phyloP scores from a whole-genome alignment of 2,797 vertebrate genomes.

The Pseudochirops cupreus region DNA sequence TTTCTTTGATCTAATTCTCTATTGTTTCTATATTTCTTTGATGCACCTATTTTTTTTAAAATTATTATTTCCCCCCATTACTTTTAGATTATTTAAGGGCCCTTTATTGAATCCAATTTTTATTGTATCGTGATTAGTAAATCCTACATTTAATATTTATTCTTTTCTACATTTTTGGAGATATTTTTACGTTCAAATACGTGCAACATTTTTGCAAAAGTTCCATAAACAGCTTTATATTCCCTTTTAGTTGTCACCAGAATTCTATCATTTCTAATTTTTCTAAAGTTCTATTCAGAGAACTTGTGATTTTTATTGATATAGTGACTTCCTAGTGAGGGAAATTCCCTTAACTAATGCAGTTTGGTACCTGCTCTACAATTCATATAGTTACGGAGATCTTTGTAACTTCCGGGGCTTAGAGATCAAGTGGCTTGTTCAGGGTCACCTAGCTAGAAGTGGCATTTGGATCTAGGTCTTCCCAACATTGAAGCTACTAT shows the following conservation, averaged over 20 bases:
- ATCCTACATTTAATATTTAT: neutral
- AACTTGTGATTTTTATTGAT: neutral
- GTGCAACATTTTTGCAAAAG: neutral
- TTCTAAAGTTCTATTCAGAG: neutral
- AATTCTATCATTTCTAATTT: neutral
- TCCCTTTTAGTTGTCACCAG: neutral
- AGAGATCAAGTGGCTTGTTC: neutral
- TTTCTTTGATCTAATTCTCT: neutral
- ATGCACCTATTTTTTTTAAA: neutral
- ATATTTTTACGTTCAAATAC: neutral
- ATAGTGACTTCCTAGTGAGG: neutral
- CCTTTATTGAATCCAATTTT: neutral
- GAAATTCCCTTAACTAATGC: neutral
- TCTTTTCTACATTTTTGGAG: neutral
- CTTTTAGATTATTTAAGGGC: too few species aligned
- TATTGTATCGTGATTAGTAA: neutral
- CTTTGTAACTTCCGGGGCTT: neutral
- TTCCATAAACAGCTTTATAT: neutral
- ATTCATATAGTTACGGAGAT: neutral
- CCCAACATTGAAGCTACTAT: neutral
- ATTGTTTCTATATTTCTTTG: neutral
- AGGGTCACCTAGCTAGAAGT: neutral
- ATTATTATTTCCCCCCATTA: neutral
- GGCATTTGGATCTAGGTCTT: neutral
- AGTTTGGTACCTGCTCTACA: neutral